phyloP scores from a whole-genome alignment of 2,888 invertebrate species.

The Pristionchus maxplancki region DNA sequence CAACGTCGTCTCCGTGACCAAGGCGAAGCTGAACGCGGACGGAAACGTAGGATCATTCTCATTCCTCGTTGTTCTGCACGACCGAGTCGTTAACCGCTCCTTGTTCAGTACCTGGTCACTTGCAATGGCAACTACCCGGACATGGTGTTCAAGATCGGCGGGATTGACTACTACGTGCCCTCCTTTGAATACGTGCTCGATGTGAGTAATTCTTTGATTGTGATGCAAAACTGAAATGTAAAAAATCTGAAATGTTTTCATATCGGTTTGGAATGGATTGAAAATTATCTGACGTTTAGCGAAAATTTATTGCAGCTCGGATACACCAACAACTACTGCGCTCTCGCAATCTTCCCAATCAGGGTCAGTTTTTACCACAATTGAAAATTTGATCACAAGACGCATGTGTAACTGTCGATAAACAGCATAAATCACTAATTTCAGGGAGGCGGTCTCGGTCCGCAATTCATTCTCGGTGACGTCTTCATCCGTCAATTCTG shows the following conservation, averaged over 20 bases:
- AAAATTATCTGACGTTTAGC: no score
- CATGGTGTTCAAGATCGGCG: conserved; percentile 29
- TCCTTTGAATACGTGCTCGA: conserved; percentile 57
- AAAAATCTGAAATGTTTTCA: no score
- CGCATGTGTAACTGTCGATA: neutral
- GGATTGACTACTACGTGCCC: conserved; percentile 51
- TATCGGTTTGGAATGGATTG: no score
- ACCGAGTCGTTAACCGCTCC: neutral
- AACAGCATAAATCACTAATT: neutral
- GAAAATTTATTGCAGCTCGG: neutral
- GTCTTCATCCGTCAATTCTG: conserved; percentile 35
- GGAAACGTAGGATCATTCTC: neutral
- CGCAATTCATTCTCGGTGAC: conserved; percentile 15
- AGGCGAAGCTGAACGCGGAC: conserved; percentile 57
- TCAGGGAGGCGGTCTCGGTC: neutral
- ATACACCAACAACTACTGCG: conserved; percentile 47
- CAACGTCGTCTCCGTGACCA: conserved; percentile 60
- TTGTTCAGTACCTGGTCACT: neutral
- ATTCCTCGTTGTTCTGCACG: neutral
- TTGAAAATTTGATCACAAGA: no score
- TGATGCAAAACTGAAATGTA: no score
- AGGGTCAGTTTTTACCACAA: neutral
- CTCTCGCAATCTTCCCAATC: conserved; percentile 20
- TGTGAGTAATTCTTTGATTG: conserved; percentile 28
- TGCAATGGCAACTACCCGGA: conserved; percentile 15